Evolutionary conservation across 1,140 invertebrate species (phyloP).

Genomic region (Zaprionus ghesquierei): DNA sequence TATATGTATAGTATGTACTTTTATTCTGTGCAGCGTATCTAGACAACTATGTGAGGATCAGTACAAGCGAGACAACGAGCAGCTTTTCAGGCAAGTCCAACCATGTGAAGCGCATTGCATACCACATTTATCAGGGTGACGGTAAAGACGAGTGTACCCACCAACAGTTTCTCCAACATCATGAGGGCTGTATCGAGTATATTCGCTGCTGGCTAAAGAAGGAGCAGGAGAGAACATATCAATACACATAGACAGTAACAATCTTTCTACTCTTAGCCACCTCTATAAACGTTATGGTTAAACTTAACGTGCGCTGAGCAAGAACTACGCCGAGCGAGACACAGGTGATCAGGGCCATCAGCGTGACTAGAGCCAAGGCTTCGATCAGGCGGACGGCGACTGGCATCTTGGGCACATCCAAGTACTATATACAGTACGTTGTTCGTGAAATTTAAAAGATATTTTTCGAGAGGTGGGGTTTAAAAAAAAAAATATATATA

Average conservation of each 20-base stretch:
- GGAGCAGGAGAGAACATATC: not conserved
- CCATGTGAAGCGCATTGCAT: constrained; percentile 26
- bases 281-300: constrained; percentile 45
- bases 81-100: constrained; percentile 37
- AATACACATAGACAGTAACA: not conserved
- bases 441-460: not conserved
- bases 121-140: constrained; percentile 47
- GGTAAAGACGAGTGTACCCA: constrained; percentile 30
- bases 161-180: constrained; percentile 51
- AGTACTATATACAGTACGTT: not conserved
- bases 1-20: not conserved
- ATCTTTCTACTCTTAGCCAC: constrained; percentile 12
- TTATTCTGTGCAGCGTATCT: not conserved
- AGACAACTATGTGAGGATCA: not conserved
- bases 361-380: constrained; percentile 50
- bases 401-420: constrained; percentile 36
- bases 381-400: constrained; percentile 61
- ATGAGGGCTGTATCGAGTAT: constrained; percentile 36
- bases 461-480: not conserved
- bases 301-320: constrained; percentile 35
- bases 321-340: constrained; percentile 56
- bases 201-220: constrained; percentile 53
- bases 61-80: not conserved
- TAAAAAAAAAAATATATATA: not conserved
- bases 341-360: constrained; percentile 56